A percentile compares a stretch with the other conserved stretches of the same genome.
These are phyloP conservation scores for Orthosia gracilis DNA, from an alignment of 2,888 invertebrate species.

Conservation along the genomic window DNA sequence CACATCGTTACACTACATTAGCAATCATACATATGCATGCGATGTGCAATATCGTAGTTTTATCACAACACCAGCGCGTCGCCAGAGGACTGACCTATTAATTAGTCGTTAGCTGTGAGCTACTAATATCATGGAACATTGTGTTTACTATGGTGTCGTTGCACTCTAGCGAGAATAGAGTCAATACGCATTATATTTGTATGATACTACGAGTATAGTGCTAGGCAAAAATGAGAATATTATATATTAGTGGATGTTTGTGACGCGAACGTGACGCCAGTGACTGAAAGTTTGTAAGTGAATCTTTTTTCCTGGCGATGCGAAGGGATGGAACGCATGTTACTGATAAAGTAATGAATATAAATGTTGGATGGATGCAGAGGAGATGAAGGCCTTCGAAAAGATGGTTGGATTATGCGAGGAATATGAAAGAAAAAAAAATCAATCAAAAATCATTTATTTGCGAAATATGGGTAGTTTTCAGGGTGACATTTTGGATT, in stretches of 20 bases:
- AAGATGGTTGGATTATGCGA: neutral
- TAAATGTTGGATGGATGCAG: no score
- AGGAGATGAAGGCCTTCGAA: no score
- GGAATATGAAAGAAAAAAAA: neutral
- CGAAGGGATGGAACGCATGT: neutral
- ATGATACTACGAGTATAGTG: no score
- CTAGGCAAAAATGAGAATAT: no score
- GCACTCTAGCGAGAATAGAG: neutral
- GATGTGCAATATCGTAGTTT: constrained; percentile 15
- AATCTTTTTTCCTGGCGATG: no score
- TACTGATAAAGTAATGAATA: neutral
- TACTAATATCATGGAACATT: neutral
- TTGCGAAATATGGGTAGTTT: no score
- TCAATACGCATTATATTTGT: no score
- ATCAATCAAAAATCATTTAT: no score
- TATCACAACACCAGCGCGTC: neutral
- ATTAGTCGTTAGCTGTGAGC: constrained; percentile 14
- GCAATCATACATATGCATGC: constrained; percentile 30
- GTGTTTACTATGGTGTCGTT: neutral
- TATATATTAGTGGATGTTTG: no score
- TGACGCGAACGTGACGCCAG: no score
- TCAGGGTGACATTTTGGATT: no score
- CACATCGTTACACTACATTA: constrained; percentile 1
- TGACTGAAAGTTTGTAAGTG: no score
- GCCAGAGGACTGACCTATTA: constrained; percentile 12